Conservation (phyloP, 1,140 invertebrate genomes). For the Argopecten irradians region DNA sequence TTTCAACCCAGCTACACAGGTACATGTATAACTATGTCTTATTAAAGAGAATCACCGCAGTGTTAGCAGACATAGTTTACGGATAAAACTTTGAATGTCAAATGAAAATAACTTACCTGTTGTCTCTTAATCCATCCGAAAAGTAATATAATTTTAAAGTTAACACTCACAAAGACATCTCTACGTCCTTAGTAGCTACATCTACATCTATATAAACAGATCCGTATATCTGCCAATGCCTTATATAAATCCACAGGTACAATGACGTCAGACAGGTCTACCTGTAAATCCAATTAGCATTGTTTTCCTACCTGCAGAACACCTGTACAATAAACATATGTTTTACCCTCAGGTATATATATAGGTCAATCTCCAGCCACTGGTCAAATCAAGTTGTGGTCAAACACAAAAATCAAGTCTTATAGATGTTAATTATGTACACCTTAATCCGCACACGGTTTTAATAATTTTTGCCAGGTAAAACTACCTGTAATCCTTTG, state of each 20-base stretch:
- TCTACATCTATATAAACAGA: not conserved
- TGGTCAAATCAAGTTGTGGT: not conserved
- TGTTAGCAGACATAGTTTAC: no score
- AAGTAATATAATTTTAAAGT: no score
- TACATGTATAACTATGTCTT: no score
- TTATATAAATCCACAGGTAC: not conserved
- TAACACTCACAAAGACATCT: not conserved
- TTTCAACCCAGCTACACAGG: no score
- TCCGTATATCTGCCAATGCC: not conserved
- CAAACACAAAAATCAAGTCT: not conserved
- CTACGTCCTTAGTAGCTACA: not conserved
- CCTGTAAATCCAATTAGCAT: slow-evolving; percentile 4
- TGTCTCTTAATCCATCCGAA: not conserved
- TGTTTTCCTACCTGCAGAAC: not conserved
- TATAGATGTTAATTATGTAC: not conserved
- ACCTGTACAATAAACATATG: not conserved
- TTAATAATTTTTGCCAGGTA: slow-evolving; percentile 16
- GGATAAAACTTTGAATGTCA: not conserved
- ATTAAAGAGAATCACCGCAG: no score
- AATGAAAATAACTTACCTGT: not conserved
- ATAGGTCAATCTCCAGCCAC: not conserved
- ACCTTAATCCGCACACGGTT: not conserved
- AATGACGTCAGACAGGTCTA: not conserved
- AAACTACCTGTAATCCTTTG: not conserved
- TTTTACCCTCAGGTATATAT: not conserved